These are phyloP conservation scores for Pseudeuparius sepicola DNA, from an alignment of 2,888 invertebrate genomes.

Conservation along the genomic window DNA sequence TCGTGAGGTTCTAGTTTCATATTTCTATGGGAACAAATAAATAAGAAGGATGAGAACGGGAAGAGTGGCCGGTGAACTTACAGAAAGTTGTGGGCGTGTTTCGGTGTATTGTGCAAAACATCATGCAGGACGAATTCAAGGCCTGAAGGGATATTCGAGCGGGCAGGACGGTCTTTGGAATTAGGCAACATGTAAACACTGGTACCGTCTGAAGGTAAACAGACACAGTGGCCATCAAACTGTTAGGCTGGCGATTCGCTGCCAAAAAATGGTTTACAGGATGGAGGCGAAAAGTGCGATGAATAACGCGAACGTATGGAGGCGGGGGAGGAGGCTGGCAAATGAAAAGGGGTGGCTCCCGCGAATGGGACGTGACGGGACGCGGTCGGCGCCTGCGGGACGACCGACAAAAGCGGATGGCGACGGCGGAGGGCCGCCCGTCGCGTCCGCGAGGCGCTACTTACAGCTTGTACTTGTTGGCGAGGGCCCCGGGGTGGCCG, in stretches of 20 bases:
- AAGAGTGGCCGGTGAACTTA: constrained; percentile 20
- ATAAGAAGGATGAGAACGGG: constrained; percentile 3
- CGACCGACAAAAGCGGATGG: too few relatives aligned
- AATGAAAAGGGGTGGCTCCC: too few relatives aligned
- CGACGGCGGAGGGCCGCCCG: too few relatives aligned
- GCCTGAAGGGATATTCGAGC: constrained; percentile 28
- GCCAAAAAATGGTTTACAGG: too few relatives aligned
- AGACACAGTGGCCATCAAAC: constrained; percentile 25
- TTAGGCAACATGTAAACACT: constrained; percentile 30
- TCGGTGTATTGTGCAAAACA: constrained; percentile 23
- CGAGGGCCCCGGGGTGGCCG: constrained; percentile 37
- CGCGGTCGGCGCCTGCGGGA: too few relatives aligned
- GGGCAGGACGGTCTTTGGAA: constrained; percentile 24
- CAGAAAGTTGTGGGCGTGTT: constrained; percentile 25
- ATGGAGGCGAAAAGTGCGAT: too few relatives aligned
- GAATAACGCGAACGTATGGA: too few relatives aligned
- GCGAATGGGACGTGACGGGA: too few relatives aligned
- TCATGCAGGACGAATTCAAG: constrained; percentile 27
- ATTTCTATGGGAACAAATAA: constrained; percentile 30
- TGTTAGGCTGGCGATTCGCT: too few relatives aligned
- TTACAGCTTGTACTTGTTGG: constrained; percentile 41
- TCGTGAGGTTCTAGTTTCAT: constrained; percentile 62
- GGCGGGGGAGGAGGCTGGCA: too few relatives aligned
- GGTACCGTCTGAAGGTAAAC: constrained; percentile 29
- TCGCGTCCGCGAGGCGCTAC: too few relatives aligned